Evolutionary conservation across 37 sponge, comb jelly and placozoan species (phyloP).

Genomic region (Theonella swinhoei): DNA sequence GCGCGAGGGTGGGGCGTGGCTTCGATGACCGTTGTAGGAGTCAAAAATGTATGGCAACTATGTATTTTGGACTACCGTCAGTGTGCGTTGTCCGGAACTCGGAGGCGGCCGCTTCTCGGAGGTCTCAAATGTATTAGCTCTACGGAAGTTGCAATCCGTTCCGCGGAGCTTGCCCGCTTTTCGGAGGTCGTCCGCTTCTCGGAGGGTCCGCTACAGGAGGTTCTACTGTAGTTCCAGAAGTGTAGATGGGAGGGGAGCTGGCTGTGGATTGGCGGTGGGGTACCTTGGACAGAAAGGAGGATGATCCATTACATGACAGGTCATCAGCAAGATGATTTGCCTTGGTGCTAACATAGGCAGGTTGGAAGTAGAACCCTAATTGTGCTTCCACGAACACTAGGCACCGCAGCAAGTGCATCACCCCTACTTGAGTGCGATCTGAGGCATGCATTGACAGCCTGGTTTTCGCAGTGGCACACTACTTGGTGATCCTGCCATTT

Average conservation of each 20-base stretch:
- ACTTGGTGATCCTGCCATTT: conserved; percentile 21
- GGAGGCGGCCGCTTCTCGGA: no score
- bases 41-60: no score
- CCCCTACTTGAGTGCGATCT: background rate
- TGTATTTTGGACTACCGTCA: no score
- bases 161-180: no score
- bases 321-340: conserved; percentile 47
- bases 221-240: no score
- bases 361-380: background rate
- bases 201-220: no score
- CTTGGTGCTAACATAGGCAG: background rate
- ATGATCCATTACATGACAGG: conserved; percentile 36
- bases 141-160: no score
- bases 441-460: conserved; percentile 39
- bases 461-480: conserved; percentile 53
- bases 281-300: conserved; percentile 45
- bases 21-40: no score
- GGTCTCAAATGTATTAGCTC: no score
- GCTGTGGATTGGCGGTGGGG: background rate
- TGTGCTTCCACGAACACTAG: conserved; percentile 20
- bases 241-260: background rate
- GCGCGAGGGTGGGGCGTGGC: no score
- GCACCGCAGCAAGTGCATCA: conserved; percentile 48
- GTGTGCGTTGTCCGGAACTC: no score
- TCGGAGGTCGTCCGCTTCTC: no score